Conservation (phyloP, 2,888 invertebrate species). For the Macrosoma leucophasiata region DNA sequence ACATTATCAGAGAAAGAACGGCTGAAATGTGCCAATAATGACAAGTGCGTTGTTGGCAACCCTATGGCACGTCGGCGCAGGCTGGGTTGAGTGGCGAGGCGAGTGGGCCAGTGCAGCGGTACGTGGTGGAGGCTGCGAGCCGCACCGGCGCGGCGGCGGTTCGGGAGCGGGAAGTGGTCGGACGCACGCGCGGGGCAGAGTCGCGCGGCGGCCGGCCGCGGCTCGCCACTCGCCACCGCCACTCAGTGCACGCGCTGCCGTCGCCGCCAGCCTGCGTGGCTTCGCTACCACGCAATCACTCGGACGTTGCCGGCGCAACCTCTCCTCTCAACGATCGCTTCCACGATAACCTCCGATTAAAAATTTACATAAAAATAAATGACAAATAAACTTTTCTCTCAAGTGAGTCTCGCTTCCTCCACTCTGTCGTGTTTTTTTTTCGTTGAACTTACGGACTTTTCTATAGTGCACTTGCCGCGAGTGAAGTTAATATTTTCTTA, state of each 20-base stretch:
- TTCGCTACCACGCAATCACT: slow-evolving; percentile 33
- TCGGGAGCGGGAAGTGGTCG: slow-evolving; percentile 61
- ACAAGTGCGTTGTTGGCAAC: no score
- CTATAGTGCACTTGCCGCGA: slow-evolving; percentile 53
- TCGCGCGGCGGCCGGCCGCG: slow-evolving; percentile 41
- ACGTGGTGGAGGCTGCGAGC: slow-evolving; percentile 13
- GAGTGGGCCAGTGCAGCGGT: slow-evolving; percentile 19
- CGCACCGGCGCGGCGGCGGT: slow-evolving; percentile 30
- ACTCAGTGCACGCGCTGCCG: slow-evolving; percentile 69
- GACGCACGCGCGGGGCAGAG: slow-evolving; percentile 54
- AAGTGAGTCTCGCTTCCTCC: slow-evolving; percentile 35
- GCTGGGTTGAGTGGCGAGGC: background rate
- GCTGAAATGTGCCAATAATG: no score
- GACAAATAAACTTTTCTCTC: slow-evolving; percentile 32
- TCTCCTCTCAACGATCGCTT: slow-evolving; percentile 29
- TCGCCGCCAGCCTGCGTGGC: slow-evolving; percentile 57
- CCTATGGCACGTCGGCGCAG: no score
- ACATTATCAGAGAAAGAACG: no score
- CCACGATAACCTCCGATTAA: slow-evolving; percentile 27
- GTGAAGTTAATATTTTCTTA: slow-evolving; percentile 57
- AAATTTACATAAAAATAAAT: slow-evolving; percentile 25
- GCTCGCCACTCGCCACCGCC: slow-evolving; percentile 34
- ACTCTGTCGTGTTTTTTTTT: slow-evolving; percentile 41
- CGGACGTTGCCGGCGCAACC: slow-evolving; percentile 29
- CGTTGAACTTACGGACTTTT: slow-evolving; percentile 36